Percentiles rank a stretch among this genome's conserved stretches.
Evolutionary conservation across 1,140 invertebrate genomes (phyloP).

Genomic region (Phthorimaea operculella): DNA sequence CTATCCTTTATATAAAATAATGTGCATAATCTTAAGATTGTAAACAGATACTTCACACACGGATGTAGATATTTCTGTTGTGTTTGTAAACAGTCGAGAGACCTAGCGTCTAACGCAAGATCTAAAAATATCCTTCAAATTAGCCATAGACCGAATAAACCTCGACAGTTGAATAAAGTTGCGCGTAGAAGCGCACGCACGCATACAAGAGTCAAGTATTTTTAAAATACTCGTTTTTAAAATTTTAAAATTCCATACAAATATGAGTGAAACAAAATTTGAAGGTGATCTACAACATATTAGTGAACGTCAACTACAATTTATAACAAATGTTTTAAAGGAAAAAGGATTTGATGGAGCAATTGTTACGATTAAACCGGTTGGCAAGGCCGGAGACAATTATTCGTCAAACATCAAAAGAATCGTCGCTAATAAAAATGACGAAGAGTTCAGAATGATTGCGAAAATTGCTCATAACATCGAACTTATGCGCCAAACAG

Average conservation of each 20-base stretch:
- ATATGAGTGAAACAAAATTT: slow-evolving; percentile 17
- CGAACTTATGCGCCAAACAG: slow-evolving; percentile 4
- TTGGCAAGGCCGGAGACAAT: slow-evolving; percentile 31
- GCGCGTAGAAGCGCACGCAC: too few relatives aligned
- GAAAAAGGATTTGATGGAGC: slow-evolving; percentile 20
- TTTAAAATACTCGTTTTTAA: too few relatives aligned
- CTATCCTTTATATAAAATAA: too few relatives aligned
- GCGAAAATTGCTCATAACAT: slow-evolving; percentile 12
- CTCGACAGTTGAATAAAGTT: too few relatives aligned
- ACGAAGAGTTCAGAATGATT: slow-evolving; percentile 15
- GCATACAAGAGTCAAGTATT: too few relatives aligned
- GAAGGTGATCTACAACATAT: slow-evolving; percentile 21
- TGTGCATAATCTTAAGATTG: too few relatives aligned
- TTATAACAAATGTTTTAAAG: slow-evolving; percentile 20
- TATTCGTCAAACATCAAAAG: slow-evolving; percentile 22
- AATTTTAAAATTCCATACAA: background rate
- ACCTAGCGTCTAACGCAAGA: too few relatives aligned
- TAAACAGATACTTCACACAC: too few relatives aligned
- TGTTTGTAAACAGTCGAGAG: too few relatives aligned
- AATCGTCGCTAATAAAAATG: slow-evolving; percentile 13
- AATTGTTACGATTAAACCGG: slow-evolving; percentile 19
- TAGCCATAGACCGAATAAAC: too few relatives aligned
- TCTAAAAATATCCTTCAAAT: too few relatives aligned
- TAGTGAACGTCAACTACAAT: slow-evolving; percentile 20
- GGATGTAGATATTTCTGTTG: too few relatives aligned